A percentile compares a stretch with the other conserved stretches of the same genome.
phyloP scores from a whole-genome alignment of 2,888 invertebrate genomes.

The Cheilosia soror region DNA sequence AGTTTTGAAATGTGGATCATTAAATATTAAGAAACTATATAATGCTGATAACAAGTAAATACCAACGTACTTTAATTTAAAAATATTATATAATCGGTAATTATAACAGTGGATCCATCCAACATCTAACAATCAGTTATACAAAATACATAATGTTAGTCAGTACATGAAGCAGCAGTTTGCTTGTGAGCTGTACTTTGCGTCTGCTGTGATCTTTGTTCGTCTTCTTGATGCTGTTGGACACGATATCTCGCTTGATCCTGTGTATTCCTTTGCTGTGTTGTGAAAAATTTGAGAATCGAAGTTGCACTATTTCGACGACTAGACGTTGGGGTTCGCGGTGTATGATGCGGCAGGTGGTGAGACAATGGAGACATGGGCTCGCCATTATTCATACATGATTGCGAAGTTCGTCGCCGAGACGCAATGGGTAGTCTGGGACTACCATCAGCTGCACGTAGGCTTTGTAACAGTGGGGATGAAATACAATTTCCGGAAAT shows the following conservation, averaged over 20 bases:
- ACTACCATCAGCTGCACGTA: conserved; percentile 80
- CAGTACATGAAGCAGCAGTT: conserved; percentile 72
- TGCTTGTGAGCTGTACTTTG: conserved; percentile 38
- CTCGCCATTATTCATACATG: conserved; percentile 67
- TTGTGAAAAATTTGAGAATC: conserved; percentile 82
- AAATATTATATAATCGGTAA: conserved; percentile 33
- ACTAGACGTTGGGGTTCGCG: conserved; percentile 82
- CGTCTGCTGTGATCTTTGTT: conserved; percentile 23
- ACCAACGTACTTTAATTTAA: conserved; percentile 27
- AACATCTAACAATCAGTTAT: conserved; percentile 19
- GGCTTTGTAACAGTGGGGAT: conserved; percentile 81
- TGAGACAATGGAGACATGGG: conserved; percentile 74
- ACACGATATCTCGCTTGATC: conserved; percentile 72
- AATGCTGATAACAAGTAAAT: conserved; percentile 3
- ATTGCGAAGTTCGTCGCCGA: conserved; percentile 80
- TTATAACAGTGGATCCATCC: conserved; percentile 31
- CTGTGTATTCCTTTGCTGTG: conserved; percentile 76
- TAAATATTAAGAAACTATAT: not conserved
- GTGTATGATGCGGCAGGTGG: conserved; percentile 75
- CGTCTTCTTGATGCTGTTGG: conserved; percentile 54
- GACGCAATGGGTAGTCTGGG: conserved; percentile 78
- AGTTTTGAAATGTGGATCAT: not conserved
- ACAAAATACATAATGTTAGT: conserved; percentile 55
- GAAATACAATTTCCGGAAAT: conserved; percentile 68
- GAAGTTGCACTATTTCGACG: conserved; percentile 83